Evolutionary conservation across 2,113 vertebrate species (phyloP).

Genomic region (Gymnogyps californianus): DNA sequence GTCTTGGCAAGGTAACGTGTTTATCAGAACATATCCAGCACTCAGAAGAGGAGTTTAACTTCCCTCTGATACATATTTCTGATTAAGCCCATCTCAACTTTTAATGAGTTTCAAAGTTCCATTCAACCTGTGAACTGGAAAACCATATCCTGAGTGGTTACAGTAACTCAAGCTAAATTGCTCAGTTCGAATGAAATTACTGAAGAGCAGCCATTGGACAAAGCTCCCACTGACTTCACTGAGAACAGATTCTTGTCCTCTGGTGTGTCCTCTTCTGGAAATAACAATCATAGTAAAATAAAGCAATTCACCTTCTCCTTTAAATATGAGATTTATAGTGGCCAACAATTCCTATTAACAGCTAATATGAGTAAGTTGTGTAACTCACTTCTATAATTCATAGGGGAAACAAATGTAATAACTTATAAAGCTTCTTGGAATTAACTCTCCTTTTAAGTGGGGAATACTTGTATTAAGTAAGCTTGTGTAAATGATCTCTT

Average conservation of each 20-base stretch:
- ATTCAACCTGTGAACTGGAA: background rate
- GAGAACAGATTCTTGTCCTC: background rate
- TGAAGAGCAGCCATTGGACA: background rate
- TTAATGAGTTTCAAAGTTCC: background rate
- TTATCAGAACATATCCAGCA: background rate
- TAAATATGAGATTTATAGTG: background rate
- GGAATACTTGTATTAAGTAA: background rate
- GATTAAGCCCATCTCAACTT: background rate
- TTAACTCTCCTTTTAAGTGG: background rate
- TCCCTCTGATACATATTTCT: background rate
- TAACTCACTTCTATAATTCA: background rate
- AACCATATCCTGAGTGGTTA: background rate
- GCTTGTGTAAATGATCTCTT: background rate
- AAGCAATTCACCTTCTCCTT: background rate
- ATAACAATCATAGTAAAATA: background rate
- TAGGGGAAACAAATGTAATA: background rate
- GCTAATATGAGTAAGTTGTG: background rate
- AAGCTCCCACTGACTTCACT: background rate
- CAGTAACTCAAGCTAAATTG: background rate
- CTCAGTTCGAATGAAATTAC: background rate
- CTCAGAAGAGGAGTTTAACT: background rate
- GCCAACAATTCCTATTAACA: background rate
- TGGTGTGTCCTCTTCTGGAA: background rate
- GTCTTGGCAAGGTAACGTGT: background rate
- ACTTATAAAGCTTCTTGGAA: background rate